Percentiles rank a stretch among this genome's conserved stretches.
These are phyloP conservation scores for Chiloscyllium punctatum DNA, from an alignment of 2,797 vertebrate species.

Conservation along the genomic window DNA sequence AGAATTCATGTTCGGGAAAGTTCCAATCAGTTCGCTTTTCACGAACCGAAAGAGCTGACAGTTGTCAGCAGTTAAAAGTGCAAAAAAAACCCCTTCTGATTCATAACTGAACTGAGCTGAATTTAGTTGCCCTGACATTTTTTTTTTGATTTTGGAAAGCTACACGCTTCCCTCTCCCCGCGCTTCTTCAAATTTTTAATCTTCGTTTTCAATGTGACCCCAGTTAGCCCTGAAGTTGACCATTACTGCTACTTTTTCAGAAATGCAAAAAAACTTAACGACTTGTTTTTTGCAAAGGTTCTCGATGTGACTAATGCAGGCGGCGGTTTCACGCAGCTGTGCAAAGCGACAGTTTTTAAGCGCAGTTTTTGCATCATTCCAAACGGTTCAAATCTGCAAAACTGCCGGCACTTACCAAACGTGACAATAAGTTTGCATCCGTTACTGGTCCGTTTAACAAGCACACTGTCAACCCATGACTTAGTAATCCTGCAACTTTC, in stretches of 20 bases:
- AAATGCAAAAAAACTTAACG: neutral
- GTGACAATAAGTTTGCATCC: neutral
- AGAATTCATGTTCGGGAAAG: neutral
- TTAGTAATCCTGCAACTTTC: neutral
- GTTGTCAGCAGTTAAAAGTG: neutral
- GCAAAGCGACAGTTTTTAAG: slow-evolving; percentile 26
- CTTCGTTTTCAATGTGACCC: neutral
- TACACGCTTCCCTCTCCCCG: neutral
- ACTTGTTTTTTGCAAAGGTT: neutral
- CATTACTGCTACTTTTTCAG: too few species aligned
- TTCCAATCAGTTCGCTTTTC: neutral
- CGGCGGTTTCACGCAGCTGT: slow-evolving; percentile 32
- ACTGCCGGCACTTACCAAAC: neutral
- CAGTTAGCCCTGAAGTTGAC: neutral
- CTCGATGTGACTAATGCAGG: slow-evolving; percentile 27
- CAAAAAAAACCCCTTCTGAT: slow-evolving; percentile 5
- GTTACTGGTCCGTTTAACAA: neutral
- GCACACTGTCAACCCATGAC: neutral
- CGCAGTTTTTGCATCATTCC: slow-evolving; percentile 14
- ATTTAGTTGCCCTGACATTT: neutral
- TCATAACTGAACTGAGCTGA: neutral
- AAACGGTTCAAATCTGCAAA: slow-evolving; percentile 23
- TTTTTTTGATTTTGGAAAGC: neutral
- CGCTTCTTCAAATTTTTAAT: neutral
- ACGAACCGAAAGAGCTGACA: neutral